Conservation (phyloP, 2,113 vertebrate genomes). For the Pyxicephalus adspersus region DNA sequence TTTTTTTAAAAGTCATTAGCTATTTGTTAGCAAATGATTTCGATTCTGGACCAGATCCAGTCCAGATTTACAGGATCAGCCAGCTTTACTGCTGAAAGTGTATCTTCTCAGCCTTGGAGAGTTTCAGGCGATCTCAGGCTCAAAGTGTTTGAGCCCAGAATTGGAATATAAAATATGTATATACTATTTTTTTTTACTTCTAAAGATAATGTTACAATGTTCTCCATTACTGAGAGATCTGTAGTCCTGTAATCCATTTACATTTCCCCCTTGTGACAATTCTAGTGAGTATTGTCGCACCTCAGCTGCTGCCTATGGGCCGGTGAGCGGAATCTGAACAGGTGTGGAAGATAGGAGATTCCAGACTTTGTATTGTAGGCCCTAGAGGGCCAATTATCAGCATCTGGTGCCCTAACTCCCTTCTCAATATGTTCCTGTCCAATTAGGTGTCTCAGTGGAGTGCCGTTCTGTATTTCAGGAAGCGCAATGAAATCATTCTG, state of each 20-base stretch:
- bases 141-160: too few relatives aligned
- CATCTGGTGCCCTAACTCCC: neutral
- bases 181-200: too few relatives aligned
- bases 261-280: neutral
- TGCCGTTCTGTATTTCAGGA: slow-evolving; percentile 5
- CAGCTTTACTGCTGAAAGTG: too few relatives aligned
- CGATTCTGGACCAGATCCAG: too few relatives aligned
- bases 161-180: too few relatives aligned
- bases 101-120: too few relatives aligned
- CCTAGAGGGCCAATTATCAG: slow-evolving; percentile 22
- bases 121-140: too few relatives aligned
- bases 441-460: slow-evolving; percentile 26
- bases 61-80: too few relatives aligned
- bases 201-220: neutral
- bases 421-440: slow-evolving; percentile 27
- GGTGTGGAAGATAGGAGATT: slow-evolving; percentile 8
- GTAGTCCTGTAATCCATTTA: neutral
- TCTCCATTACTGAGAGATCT: neutral
- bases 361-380: neutral
- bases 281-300: neutral
- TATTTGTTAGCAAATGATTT: too few relatives aligned
- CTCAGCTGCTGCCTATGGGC: neutral
- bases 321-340: slow-evolving; percentile 13
- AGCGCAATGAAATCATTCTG: neutral
- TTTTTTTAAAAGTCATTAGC: too few relatives aligned